Evolutionary conservation across 2,888 invertebrate genomes (phyloP).

Genomic region (Campoplex capitator): DNA sequence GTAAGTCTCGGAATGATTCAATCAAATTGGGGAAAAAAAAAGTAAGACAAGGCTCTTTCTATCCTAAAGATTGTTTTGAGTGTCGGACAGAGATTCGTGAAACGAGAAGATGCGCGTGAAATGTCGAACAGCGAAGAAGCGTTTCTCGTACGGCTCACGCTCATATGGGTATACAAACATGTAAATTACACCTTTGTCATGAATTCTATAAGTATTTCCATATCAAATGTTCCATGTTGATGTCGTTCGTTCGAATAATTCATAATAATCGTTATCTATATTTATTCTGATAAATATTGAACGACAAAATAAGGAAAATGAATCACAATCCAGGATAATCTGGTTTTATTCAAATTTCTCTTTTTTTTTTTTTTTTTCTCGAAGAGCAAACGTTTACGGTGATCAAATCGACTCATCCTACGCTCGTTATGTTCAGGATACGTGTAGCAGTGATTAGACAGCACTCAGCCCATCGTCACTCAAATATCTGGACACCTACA

Average conservation of each 20-base stretch:
- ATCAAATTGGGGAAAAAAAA: conserved; percentile 45
- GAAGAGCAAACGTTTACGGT: neutral
- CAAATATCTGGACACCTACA: neutral
- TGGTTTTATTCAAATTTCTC: neutral
- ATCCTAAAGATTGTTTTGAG: conserved; percentile 35
- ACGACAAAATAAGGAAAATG: neutral
- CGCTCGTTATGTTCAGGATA: neutral
- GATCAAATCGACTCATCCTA: neutral
- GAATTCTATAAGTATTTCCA: conserved; percentile 17
- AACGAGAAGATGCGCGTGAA: conserved; percentile 36
- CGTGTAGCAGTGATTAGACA: neutral
- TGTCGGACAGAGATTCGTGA: conserved; percentile 29
- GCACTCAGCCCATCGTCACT: neutral
- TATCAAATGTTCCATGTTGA: neutral
- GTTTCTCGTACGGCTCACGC: conserved; percentile 21
- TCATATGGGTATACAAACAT: neutral
- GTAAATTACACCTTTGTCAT: neutral
- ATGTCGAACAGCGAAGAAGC: conserved; percentile 3
- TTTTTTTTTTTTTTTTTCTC: neutral
- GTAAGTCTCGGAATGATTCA: conserved; percentile 51
- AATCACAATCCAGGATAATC: neutral
- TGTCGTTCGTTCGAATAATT: neutral
- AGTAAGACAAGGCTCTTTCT: conserved; percentile 46
- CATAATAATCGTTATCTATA: neutral
- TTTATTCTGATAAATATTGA: neutral